Evolutionary conservation across 2,888 invertebrate species (phyloP), one percentile per base, ranked within the genome.

Genomic region (Dicyrtoma fusca): DNA sequence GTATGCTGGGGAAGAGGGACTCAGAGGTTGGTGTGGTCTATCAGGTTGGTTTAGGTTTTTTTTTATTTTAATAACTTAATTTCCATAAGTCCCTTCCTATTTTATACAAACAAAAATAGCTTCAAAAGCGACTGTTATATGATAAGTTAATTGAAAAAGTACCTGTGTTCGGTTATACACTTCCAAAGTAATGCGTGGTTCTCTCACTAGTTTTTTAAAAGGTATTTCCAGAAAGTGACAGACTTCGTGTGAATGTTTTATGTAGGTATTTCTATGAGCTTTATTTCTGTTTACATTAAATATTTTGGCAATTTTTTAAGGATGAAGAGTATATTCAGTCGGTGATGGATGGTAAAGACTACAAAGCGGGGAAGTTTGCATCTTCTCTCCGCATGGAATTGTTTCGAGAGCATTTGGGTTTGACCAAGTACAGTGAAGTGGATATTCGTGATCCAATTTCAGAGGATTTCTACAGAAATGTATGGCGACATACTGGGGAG

Each of bases 21-120:
- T 97, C 97, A 0, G 98, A 98, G 85, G 90, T 95, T 6, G 95
- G 95, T 2, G 91, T 95, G 17, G 85, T 96, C 55, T 87, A 96
- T 69, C 91, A 94, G 88, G 95, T 89, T 82, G 81, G 71, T 72
- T 47, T 14, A 21, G 13, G n/a, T 14, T 44, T 26, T 45, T 45
- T 10, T 11, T 49, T 49, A n/a, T n/a, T n/a, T n/a, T n/a, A n/a
- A n/a, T n/a, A n/a, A n/a, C n/a, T n/a, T n/a, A n/a, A n/a, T n/a
- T n/a, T n/a, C n/a, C n/a, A n/a, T n/a, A n/a, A n/a, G n/a, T n/a
- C n/a, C n/a, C n/a, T n/a, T n/a, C n/a, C n/a, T n/a, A n/a, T n/a
- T n/a, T n/a, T n/a, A n/a, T n/a, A n/a, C n/a, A n/a, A n/a, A n/a
- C n/a, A n/a, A n/a, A n/a, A n/a, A n/a, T n/a, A n/a, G n/a, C n/a